Evolutionary conservation across 1,140 invertebrate genomes (phyloP).

Genomic region (Homalodisca vitripennis): DNA sequence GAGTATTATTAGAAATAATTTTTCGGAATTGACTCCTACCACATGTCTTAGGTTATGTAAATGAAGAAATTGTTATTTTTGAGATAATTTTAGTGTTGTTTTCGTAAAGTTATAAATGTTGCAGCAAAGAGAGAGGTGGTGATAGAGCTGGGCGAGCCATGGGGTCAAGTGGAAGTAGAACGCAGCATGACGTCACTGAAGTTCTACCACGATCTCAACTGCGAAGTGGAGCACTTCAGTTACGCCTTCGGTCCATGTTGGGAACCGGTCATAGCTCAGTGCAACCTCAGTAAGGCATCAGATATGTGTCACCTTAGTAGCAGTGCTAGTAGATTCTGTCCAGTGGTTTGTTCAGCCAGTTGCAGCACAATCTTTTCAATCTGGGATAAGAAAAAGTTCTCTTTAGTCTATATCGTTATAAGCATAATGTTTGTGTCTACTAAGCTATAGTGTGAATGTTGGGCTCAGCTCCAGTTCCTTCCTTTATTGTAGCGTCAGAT

Average conservation of each 20-base stretch:
- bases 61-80: background rate
- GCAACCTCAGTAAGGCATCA: constrained; percentile 83
- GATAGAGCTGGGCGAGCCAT: constrained; percentile 73
- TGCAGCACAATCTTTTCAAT: no score
- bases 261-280: constrained; percentile 97
- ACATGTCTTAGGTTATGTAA: background rate
- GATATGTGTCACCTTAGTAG: no score
- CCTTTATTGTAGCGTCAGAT: no score
- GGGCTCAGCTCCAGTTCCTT: no score
- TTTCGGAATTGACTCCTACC: background rate
- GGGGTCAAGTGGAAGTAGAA: constrained; percentile 68
- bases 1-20: background rate
- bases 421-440: no score
- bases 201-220: constrained; percentile 98
- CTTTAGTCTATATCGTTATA: no score
- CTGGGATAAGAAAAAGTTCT: no score
- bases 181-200: constrained; percentile 93
- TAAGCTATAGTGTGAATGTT: no score
- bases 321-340: no score
- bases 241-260: constrained; percentile 98
- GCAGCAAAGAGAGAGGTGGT: constrained; percentile 67
- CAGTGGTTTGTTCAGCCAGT: no score
- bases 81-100: no score
- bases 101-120: no score
- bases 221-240: constrained; percentile 82